Evolutionary conservation across 2,113 vertebrate genomes (phyloP).

Genomic region (Thunnus maccoyii): DNA sequence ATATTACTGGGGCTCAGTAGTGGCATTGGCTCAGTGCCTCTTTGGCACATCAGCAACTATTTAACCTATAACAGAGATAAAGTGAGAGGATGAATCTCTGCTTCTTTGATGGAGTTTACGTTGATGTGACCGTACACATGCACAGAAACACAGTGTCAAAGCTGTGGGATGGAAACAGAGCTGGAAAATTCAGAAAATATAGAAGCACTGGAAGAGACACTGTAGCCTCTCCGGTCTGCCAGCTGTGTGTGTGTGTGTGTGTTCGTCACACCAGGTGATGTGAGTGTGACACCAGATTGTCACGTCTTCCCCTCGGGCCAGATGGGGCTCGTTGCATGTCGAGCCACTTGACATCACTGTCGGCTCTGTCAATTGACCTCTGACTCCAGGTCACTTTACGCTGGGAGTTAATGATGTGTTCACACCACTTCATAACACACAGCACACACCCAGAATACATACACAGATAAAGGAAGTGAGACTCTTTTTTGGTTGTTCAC

Average conservation of each 20-base stretch:
- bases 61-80: constrained; percentile 30
- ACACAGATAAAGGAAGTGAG: constrained; percentile 10
- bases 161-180: constrained; percentile 1
- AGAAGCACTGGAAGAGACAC: not conserved
- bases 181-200: not conserved
- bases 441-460: constrained; percentile 16
- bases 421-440: constrained; percentile 75
- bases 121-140: not conserved
- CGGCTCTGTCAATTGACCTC: constrained; percentile 84
- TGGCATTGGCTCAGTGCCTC: constrained; percentile 32
- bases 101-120: not conserved
- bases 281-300: constrained; percentile 72
- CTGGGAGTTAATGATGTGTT: constrained; percentile 84
- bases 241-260: constrained; percentile 29
- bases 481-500: not conserved
- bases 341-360: constrained; percentile 83
- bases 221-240: not conserved
- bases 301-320: constrained; percentile 66
- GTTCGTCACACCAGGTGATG: constrained; percentile 46
- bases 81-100: not conserved
- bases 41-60: constrained; percentile 33
- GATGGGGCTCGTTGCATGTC: constrained; percentile 79
- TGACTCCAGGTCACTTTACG: constrained; percentile 77
- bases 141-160: not conserved
- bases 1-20: constrained; percentile 41